Evolutionary conservation across 2,113 vertebrate species (phyloP), one percentile per base, ranked within the genome.

Genomic region (Phyllopteryx taeniolatus): DNA sequence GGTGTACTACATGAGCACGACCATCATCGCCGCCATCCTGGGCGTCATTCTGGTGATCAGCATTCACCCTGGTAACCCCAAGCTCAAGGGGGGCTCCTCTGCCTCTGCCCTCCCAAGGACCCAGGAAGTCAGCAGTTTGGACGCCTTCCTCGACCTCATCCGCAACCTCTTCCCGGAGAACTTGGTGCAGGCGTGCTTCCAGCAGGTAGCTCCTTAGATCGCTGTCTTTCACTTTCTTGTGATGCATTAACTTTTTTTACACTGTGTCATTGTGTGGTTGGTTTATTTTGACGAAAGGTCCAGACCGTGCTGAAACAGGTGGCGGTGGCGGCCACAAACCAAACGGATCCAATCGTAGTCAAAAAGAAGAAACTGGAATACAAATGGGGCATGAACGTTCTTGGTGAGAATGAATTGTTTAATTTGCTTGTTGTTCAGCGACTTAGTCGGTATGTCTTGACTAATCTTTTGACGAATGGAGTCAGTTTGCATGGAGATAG

Each of bases 81-180:
- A 93, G 47, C 91, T 95, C 46, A 90, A 86, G 68, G 67, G 70
- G 5, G 51, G 62, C 14, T 0, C 79, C 0, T 0, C 65, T 0
- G 53, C 27, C 68, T 19, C 78, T 0, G 56, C 10, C 0, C 44
- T 15, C 15, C 47, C 84, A 0, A 91, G 72, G 75, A 93, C 83
- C 77, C 91, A 90, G 77, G 93, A 94, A 46, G 94, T 95, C 81
- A 95, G 85, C 88, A 95, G 94, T 35, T 57, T 95, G 71, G 94
- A 95, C 8, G 94, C 94, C 60, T 95, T 95, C 86, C 86, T 95
- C n/a, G 94, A 95, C 79, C 88, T 95, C 61, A 86, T 95, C 64
- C 87, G 94, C 22, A 95, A 95, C 79, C 91, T 95, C 8, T 95
- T 95, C 81, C 94, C 94, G 0, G 94, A 95, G 82, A 95, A 95